Base-by-base conservation (phyloP, 2,797 vertebrate genomes). In the Gymnopithys bicolor region DNA sequence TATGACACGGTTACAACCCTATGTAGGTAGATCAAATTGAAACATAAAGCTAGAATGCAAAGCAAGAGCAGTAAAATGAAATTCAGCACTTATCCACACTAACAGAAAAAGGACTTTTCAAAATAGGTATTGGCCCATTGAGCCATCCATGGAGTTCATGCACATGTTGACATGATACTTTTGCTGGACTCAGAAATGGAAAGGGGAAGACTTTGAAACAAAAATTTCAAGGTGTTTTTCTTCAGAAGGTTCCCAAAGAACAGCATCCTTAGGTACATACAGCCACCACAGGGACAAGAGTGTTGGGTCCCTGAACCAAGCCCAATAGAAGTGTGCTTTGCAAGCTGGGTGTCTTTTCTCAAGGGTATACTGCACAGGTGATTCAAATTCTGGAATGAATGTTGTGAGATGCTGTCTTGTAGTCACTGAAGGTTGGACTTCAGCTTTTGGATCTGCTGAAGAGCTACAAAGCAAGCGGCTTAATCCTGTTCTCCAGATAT, bases 1-100 rank as follows among this genome's bases (percentile, higher is more conserved):
- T 79, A 59, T 74, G 71, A 71, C 75, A n/a, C 48, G 35, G 28
- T 79, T 88, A 76, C 28, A 11, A 52, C 52, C 33, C 70, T 76
- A 10, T 30, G 5, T 86, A 32, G 49, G 18, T 93, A 93, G 94
- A 75, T 62, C 53, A 63, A 73, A 82, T 52, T 90, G 60, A 79
- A 79, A 86, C 73, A 7, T 28, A 95, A 97, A 96, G 53, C 19
- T 76, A 71, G 73, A 88, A 94, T 92, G 82, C 39, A 70, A 66
- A 66, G 11, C 11, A 80, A 82, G 60, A 64, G 28, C n/a, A 53
- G 37, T 67, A 69, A 89, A 93, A 35, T 84, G 68, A 89, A 94
- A 46, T 30, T 86, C 87, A 30, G 76, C 25, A 10, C 17, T n/a
- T 80, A 30, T 39, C 35, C 73, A 39, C 16, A 22, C 10, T 82